Percentiles rank a stretch among this genome's conserved stretches.
phyloP scores from a whole-genome alignment of 2,797 vertebrate species.

The Muscicapa striata region DNA sequence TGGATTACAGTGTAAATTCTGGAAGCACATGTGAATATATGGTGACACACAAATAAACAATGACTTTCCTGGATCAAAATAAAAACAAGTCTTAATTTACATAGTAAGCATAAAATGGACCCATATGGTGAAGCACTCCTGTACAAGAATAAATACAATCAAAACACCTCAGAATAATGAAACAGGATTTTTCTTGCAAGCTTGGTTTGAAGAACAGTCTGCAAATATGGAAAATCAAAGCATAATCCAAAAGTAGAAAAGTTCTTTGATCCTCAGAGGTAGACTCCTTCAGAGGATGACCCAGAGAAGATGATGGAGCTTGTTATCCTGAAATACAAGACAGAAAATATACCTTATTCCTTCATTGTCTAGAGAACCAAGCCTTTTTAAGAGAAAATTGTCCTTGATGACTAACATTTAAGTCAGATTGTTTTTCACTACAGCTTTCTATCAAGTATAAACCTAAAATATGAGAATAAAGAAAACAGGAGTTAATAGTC shows the following conservation, averaged over 20 bases:
- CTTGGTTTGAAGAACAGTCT: background rate
- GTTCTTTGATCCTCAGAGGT: background rate
- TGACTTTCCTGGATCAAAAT: background rate
- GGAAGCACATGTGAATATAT: background rate
- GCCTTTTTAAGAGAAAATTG: background rate
- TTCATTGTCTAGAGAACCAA: background rate
- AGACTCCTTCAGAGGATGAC: background rate
- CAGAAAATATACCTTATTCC: background rate
- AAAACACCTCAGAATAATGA: background rate
- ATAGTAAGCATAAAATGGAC: conserved; percentile 1
- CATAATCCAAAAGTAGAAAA: background rate
- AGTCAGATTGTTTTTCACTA: background rate
- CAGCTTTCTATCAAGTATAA: background rate
- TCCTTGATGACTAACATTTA: background rate
- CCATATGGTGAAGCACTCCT: background rate
- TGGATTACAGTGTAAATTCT: conserved; percentile 19
- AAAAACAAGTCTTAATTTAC: background rate
- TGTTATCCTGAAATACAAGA: background rate
- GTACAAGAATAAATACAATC: background rate
- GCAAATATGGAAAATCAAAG: background rate
- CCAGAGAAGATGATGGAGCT: background rate
- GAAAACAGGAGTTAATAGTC: background rate
- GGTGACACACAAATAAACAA: conserved; percentile 19
- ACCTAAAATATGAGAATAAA: background rate
- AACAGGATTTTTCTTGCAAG: background rate